Base-by-base conservation (phyloP, 1,140 invertebrate genomes). In the Eciton burchellii region DNA sequence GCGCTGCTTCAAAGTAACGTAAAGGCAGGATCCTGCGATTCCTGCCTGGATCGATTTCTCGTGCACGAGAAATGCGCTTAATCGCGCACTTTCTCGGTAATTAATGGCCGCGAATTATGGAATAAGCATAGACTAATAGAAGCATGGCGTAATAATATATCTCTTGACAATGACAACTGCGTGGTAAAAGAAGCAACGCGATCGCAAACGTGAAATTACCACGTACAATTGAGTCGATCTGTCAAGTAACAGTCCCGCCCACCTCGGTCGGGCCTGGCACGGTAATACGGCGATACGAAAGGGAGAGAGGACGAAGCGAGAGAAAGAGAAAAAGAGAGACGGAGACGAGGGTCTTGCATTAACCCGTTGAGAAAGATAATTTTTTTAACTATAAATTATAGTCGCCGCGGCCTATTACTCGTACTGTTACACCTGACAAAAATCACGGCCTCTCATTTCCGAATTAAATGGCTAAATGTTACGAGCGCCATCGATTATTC, bases 221-320 rank as follows among this genome's bases (percentile, higher is more conserved):
- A 56, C 74, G 74, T 79, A 79, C 74, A 79, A 79, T 79, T 79
- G 74, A 79, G 74, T 79, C 74, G 63, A 79, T 79, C 74, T 79
- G 74, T 79, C 74, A 79, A 79, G 74, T n/a, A 70, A 57, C 63
- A 49, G 63, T 49, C n/a, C 74, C 74, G 74, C 74, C 74, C 63
- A 79, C 63, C 49, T 70, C 43, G 62, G 74, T 68, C 49, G 74
- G 56, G 70, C 63, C 47, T 77, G 62, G 74, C 74, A 70, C 74
- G 74, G n/a, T 68, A 70, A 82, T 82, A 62, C 43, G 54, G 66
- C 47, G 47, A 81, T 68, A 66, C 45, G 47, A 47, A 41, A 68
- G 29, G n/a, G 54, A 54, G 59, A 60, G 47, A 62, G 6, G 41
- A 49, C 16, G 29, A 9, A 26, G 56, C 26, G 16, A 47, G 43